Base-by-base conservation (phyloP, 2,797 vertebrate genomes). In the Halcyon chelicuti region DNA sequence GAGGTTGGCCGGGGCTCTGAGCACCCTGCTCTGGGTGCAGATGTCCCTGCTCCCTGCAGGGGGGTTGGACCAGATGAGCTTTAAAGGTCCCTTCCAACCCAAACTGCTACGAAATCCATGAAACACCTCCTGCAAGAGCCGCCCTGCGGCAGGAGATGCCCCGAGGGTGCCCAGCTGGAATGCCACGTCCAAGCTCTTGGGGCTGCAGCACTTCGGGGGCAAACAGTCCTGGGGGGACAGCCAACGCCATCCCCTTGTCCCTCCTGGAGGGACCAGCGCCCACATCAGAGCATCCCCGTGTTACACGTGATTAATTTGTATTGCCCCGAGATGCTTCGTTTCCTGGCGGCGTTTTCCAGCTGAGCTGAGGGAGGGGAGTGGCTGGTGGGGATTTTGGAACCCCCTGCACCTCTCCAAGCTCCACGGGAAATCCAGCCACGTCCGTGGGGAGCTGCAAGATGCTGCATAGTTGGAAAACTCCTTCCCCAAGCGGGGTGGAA, bases 261-360 rank as follows among this genome's bases (percentile, higher is more conserved):
- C 42, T 58, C 19, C 6, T 9, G 2, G 81, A 23, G 71, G 71
- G 47, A 19, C 7, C 78, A 7, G 57, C 25, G 74, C 40, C 10
- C 22, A 1, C 4, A 0, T 0, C 47, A 6, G 70, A 52, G 42
- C 58, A 13, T 5, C 75, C 58, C 63, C 0, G 2, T 6, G 35
- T 1, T 10, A 76, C 21, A 2, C 0, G 0, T 10, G 0, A 58
- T 17, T 5, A 2, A 0, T 8, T 23, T 4, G 0, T 1, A 2
- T 2, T 3, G 5, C n/a, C 42, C 70, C 4, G 0, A 9, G 33
- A 25, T 0, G 7, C 19, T 33, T 0, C 35, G 0, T 16, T 11
- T 23, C 3, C 4, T 0, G 57, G 26, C 28, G 1, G 0, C 0
- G 0, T 10, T 44, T 51, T 6, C 61, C 6, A 57, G 78, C 54